phyloP scores from a whole-genome alignment of 64 coral and sea anemone genomes.

The Hydrozoanthus tunicans region DNA sequence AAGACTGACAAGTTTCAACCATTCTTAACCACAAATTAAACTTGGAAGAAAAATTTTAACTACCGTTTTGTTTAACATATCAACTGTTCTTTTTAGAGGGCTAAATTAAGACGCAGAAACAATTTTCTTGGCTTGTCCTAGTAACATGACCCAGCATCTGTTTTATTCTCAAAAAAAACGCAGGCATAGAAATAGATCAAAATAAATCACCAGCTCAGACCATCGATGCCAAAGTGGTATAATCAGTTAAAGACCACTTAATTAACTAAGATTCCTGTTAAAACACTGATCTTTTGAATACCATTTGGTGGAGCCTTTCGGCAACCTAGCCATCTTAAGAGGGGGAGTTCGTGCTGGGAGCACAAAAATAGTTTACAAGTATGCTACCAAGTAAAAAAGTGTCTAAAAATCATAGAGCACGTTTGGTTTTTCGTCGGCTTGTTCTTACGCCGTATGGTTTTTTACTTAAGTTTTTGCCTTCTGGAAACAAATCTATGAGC shows the following conservation, averaged over 20 bases:
- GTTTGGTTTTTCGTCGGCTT: neutral
- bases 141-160: neutral
- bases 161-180: neutral
- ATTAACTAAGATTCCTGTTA: neutral
- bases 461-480: conserved; percentile 36
- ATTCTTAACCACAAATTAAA: neutral
- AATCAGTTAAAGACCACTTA: neutral
- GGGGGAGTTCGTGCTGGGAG: conserved; percentile 31
- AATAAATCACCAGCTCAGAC: neutral
- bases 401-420: neutral
- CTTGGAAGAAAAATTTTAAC: neutral
- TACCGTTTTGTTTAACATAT: neutral
- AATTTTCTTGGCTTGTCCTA: neutral
- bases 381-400: neutral
- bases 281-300: neutral
- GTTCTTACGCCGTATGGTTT: conserved; percentile 5
- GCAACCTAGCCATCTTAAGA: conserved; percentile 8
- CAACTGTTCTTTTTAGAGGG: neutral
- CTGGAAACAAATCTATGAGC: neutral
- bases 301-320: conserved; percentile 24
- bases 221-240: neutral
- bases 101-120: neutral
- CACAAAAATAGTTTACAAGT: neutral
- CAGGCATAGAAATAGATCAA: neutral
- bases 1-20: neutral